A percentile compares a stretch with the other conserved stretches of the same genome.
Evolutionary conservation across 2,797 vertebrate genomes (phyloP).

Genomic region (Meriones psammophilus): DNA sequence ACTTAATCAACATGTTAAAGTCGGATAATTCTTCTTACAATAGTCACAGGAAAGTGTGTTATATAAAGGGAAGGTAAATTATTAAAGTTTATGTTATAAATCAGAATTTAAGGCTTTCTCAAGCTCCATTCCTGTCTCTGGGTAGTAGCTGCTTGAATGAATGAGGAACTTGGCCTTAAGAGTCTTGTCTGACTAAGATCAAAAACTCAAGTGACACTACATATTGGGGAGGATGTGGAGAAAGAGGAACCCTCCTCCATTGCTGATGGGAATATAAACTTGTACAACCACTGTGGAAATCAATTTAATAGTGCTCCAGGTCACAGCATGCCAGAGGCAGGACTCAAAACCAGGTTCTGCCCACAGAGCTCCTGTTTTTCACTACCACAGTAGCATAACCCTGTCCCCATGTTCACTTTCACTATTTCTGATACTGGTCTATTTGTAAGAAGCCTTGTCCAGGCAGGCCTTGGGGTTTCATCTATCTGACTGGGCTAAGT

Average conservation of each 20-base stretch:
- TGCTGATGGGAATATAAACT: too few species aligned
- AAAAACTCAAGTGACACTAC: too few species aligned
- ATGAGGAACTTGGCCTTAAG: neutral
- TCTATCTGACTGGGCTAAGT: neutral
- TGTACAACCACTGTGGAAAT: too few species aligned
- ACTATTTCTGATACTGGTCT: neutral
- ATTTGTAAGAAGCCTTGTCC: too few species aligned
- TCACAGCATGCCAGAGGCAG: neutral
- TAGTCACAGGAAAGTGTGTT: neutral
- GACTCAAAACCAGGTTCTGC: neutral
- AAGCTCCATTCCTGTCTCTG: neutral
- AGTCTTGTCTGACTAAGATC: neutral
- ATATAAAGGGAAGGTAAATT: neutral
- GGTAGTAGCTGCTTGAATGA: neutral
- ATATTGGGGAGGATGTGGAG: too few species aligned
- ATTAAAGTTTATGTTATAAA: neutral
- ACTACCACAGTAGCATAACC: too few species aligned
- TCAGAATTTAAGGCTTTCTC: neutral
- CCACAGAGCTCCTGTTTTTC: neutral
- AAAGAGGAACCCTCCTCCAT: too few species aligned
- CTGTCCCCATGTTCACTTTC: neutral
- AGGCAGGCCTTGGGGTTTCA: neutral
- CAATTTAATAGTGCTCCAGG: neutral
- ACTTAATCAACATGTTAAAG: neutral
- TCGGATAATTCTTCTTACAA: neutral